Base-by-base conservation (phyloP, 2,888 invertebrate species). In the Zaprionus bogoriensis region DNA sequence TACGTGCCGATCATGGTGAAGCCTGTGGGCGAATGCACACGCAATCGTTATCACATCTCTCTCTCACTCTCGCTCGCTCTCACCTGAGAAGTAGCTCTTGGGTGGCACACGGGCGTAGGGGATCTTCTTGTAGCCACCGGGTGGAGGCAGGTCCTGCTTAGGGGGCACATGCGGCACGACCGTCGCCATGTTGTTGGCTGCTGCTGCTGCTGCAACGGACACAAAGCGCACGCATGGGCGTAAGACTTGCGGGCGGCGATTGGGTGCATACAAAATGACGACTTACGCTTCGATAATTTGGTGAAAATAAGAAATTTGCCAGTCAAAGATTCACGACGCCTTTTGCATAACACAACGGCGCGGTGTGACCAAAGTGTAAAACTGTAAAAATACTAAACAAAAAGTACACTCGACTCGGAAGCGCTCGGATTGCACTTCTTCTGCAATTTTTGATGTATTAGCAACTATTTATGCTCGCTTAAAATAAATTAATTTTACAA, bases 71-170 rank as follows among this genome's bases (percentile, higher is more conserved):
- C 23, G 14, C 6, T 4, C 3, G 17, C 1, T 27, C 6, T 27
- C 28, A 95, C 96, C 95, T 75, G 93, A 93, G 70, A 96, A 94
- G 86, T 93, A 94, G 64, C 92, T 91, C 91, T 93, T 95, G n/a
- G 95, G 93, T 27, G 95, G 95, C 42, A 95, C 90, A 83, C 97
- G 93, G 76, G 93, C 92, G 88, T 91, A 95, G 44, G 93, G 93
- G 71, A 98, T 95, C 17, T 95, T 93, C 72, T 93, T 93, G 90
- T 98, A 99, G 76, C 99, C 99, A 88, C 98, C 98, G 54, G 93
- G 91, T 67, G 99, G 99, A 87, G 99, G 98, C 93, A 99, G 93
- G 92, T 99, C 99, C 92, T 99, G 99, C 88, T 91, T 92, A 79
- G 89, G 92, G 41, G 91, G 52, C 53, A 61, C 74, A 55, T 91